A percentile compares a stretch with the other conserved stretches of the same genome.
These are phyloP conservation scores for Toxotes lorentzi DNA, from an alignment of 2,797 vertebrate genomes.

Conservation along the genomic window DNA sequence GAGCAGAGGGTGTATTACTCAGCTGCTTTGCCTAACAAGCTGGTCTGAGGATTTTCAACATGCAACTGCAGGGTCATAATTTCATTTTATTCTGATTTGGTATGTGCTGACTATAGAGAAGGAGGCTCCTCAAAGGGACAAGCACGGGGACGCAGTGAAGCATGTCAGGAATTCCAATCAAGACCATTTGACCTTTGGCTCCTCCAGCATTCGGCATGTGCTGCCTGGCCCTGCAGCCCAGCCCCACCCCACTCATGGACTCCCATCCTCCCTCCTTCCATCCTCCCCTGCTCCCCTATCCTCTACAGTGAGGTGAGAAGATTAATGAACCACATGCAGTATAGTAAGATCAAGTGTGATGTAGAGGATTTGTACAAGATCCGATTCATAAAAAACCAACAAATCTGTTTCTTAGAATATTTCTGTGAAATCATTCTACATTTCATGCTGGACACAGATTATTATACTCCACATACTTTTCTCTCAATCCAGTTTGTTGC, in stretches of 20 bases:
- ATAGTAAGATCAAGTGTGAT: constrained; percentile 7
- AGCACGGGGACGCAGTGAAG: constrained; percentile 58
- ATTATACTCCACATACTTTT: neutral
- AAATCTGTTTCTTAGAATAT: neutral
- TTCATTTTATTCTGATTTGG: constrained; percentile 51
- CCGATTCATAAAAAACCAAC: constrained; percentile 2
- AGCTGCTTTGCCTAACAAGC: constrained; percentile 22
- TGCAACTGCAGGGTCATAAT: constrained; percentile 25
- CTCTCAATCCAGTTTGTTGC: constrained; percentile 6
- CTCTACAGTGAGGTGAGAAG: constrained; percentile 37
- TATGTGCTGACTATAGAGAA: constrained; percentile 60
- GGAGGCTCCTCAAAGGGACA: constrained; percentile 63
- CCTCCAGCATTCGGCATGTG: constrained; percentile 54
- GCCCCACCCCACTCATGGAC: constrained; percentile 23
- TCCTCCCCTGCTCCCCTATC: constrained; percentile 33
- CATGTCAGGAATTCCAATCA: constrained; percentile 78
- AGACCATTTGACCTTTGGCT: constrained; percentile 76
- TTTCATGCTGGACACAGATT: neutral
- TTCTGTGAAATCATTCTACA: neutral
- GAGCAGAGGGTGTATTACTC: constrained; percentile 21
- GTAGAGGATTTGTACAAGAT: constrained; percentile 12
- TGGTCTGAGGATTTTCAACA: constrained; percentile 44
- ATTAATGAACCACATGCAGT: constrained; percentile 28
- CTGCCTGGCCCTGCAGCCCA: constrained; percentile 47
- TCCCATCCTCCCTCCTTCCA: constrained; percentile 16